These are phyloP conservation scores for Scaptomyza parva DNA, from an alignment of 2,888 invertebrate species.

Conservation along the genomic window DNA sequence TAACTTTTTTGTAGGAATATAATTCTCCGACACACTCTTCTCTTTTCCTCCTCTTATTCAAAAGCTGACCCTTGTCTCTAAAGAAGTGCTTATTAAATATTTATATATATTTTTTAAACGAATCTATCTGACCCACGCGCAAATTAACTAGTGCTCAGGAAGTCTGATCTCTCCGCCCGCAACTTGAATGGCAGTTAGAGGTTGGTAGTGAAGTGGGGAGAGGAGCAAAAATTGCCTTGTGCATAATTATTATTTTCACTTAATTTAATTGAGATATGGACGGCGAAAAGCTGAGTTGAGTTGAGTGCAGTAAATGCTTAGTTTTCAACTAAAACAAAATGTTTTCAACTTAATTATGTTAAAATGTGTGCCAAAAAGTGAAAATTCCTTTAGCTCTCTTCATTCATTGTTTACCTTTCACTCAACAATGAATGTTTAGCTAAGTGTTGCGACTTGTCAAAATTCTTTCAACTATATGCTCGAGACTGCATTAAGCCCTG, in stretches of 20 bases:
- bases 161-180: not conserved
- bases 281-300: not conserved
- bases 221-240: constrained; percentile 30
- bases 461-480: constrained; percentile 58
- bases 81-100: constrained; percentile 62
- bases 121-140: constrained; percentile 41
- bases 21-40: constrained; percentile 8
- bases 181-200: not conserved
- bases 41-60: not conserved
- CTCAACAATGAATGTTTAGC: constrained; percentile 15
- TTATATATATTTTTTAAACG: constrained; percentile 65
- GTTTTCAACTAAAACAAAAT: constrained; percentile 43
- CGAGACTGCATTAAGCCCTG: constrained; percentile 49
- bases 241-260: constrained; percentile 69
- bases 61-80: constrained; percentile 41
- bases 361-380: constrained; percentile 58
- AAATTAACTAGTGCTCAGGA: not conserved
- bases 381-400: constrained; percentile 47
- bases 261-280: constrained; percentile 66
- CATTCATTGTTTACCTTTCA: constrained; percentile 49
- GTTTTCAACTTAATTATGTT: constrained; percentile 56
- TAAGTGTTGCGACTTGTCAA: constrained; percentile 40
- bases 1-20: constrained; percentile 33
- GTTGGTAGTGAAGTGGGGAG: not conserved
- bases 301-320: constrained; percentile 32